Evolutionary conservation across 2,797 vertebrate genomes (phyloP), one percentile per base, ranked within the genome.

Genomic region (Phoeniculus purpureus): DNA sequence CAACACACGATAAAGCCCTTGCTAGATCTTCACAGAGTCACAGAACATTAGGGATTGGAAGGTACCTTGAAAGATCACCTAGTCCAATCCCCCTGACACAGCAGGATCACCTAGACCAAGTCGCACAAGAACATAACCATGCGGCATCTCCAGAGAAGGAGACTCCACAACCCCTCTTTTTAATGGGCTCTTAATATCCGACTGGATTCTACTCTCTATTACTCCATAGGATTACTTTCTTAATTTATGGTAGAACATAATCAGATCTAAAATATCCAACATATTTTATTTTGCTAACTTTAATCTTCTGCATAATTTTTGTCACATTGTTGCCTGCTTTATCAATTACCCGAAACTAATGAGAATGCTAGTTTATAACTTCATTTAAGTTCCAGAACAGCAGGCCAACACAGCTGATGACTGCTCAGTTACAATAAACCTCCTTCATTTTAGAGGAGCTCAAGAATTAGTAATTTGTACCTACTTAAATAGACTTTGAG

Each of bases 401-500:
- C 62, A 81, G 81, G 26, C 25, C 62, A 77, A 88, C 55, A 82
- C 3, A 13, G 4, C 10, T 86, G 92, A 74, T 55, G 37, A 81
- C 43, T 65, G 54, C 22, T 68, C 51, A 8, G 56, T 73, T 89
- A 87, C 12, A 89, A 81, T 83, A 87, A 83, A 87, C 8, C 7
- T 20, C 48, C 26, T 86, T 18, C 16, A 27, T 65, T 78, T 91
- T 68, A 75, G 26, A 58, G 31, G 61, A 32, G 59, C 88, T 31
- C 32, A 76, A 16, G 7, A 85, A 37, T 75, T 76, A 81, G 12
- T 25, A 89, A 88, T 76, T 84, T 18, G 23, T 80, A 81, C 34
- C 48, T 83, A 60, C 79, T 81, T 67, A 85, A 91, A 70, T 10
- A 70, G n/a, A 79, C 81, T 78, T 87, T 67, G 93, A 86, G 27